These are phyloP conservation scores for Galeopterus variegatus DNA, from an alignment of 2,113 vertebrate genomes.

Conservation along the genomic window DNA sequence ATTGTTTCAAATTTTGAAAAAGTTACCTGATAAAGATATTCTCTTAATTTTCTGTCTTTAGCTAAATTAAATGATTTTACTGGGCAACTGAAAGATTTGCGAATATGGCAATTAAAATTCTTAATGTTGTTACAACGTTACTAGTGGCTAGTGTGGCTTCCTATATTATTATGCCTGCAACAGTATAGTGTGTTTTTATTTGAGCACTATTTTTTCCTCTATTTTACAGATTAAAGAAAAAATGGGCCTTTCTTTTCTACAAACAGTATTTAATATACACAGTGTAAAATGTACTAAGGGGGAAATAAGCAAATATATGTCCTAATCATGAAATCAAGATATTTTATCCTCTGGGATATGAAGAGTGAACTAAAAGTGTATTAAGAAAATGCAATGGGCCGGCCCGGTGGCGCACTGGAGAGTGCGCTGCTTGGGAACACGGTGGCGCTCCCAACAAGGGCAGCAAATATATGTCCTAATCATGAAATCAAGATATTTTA, in stretches of 20 bases:
- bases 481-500: background rate
- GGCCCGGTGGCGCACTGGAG: no score
- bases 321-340: background rate
- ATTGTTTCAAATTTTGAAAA: background rate
- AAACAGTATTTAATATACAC: background rate
- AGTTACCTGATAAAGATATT: background rate
- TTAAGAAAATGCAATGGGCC: no score
- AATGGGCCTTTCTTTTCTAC: slow-evolving; percentile 3
- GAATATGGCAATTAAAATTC: slow-evolving; percentile 29
- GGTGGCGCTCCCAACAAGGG: no score
- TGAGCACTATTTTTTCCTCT: background rate
- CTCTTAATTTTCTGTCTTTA: slow-evolving; percentile 2
- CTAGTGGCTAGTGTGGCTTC: background rate
- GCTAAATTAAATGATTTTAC: slow-evolving; percentile 5
- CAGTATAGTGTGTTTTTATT: background rate
- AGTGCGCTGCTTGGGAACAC: no score
- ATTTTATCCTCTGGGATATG: background rate
- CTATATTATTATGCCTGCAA: background rate
- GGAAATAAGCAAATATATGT: background rate
- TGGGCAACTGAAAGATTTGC: background rate
- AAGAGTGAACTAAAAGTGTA: background rate
- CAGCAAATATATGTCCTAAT: slow-evolving; percentile 3
- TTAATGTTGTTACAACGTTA: background rate
- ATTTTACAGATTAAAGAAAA: slow-evolving; percentile 3
- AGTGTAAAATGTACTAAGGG: background rate